Evolutionary conservation across 2,888 invertebrate species (phyloP).

Genomic region (Creontiades dilutus): DNA sequence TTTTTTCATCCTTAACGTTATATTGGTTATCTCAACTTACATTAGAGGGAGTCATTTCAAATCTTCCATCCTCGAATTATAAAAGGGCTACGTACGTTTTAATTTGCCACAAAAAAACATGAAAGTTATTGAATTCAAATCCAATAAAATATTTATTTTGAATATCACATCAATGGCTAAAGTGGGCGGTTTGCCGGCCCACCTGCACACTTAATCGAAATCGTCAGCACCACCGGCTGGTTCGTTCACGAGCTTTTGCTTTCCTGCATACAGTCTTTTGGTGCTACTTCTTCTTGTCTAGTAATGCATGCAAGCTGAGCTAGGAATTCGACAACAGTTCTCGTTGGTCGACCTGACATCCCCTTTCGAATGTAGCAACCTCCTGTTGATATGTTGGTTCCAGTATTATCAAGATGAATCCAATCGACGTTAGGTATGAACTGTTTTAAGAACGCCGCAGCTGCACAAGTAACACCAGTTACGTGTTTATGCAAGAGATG

Average conservation of each 20-base stretch:
- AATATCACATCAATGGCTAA: neutral
- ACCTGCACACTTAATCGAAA: neutral
- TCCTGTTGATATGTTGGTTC: constrained; percentile 81
- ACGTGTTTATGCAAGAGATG: constrained; percentile 78
- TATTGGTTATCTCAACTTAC: too few species aligned
- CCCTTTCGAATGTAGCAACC: constrained; percentile 82
- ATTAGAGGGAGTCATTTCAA: too few species aligned
- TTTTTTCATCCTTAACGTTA: too few species aligned
- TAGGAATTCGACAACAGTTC: constrained; percentile 86
- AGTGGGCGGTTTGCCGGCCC: neutral
- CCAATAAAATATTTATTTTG: neutral
- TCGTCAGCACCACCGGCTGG: neutral
- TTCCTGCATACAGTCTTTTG: neutral
- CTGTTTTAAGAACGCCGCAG: constrained; percentile 82
- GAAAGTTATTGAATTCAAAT: too few species aligned
- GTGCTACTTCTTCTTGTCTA: constrained; percentile 20
- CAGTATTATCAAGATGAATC: constrained; percentile 90
- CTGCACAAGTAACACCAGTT: constrained; percentile 73
- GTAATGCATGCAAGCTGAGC: constrained; percentile 79
- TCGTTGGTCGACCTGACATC: constrained; percentile 88
- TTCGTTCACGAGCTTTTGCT: neutral
- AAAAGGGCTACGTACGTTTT: too few species aligned
- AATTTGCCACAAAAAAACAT: too few species aligned
- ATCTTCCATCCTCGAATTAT: too few species aligned
- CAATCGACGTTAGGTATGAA: constrained; percentile 87